Base-by-base conservation (phyloP, 2,797 vertebrate genomes). In the Chelon auratus region DNA sequence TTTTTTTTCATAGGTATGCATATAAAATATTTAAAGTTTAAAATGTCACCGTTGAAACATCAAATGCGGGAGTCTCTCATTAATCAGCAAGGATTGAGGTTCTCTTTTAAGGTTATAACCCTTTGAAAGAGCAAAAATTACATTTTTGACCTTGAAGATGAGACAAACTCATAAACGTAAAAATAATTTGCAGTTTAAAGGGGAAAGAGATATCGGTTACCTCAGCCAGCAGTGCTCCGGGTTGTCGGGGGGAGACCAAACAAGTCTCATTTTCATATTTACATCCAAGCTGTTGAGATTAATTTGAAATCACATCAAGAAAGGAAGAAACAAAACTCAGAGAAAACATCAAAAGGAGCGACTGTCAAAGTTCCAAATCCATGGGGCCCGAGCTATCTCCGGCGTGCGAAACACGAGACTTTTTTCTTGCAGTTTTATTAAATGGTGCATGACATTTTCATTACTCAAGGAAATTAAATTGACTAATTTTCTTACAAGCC, bases 91-190 rank as follows among this genome's bases (percentile, higher is more conserved):
- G 94, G 95, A 94, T 93, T 93, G 94, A 93, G 92, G 93, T 92
- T 94, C 93, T 94, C 95, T 95, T 95, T 95, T 95, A 94, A 95
- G 94, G 95, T 95, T 95, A 95, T 95, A 95, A 95, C 95, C 95
- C 94, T 95, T 95, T 95, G 94, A 95, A 95, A 95, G 95, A 95
- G 94, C 95, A 95, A 95, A 95, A 95, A 95, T 95, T 95, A 95
- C 94, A 95, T 95, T 95, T 95, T 94, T 95, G 94, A 95, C 95
- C 95, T 95, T 95, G 94, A 95, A 95, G 95, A 95, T 95, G 95
- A 95, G 94, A 95, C 94, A 95, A 95, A 95, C 94, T 95, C 94
- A 94, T 95, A 95, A 95, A 95, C 92, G 94, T 95, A 94, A 95
- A 26, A 95, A 95, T 95, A 95, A 95, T 95, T 95, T 94, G 91